These are phyloP conservation scores for Manduca sexta DNA, from an alignment of 1,140 invertebrate genomes.

Conservation along the genomic window DNA sequence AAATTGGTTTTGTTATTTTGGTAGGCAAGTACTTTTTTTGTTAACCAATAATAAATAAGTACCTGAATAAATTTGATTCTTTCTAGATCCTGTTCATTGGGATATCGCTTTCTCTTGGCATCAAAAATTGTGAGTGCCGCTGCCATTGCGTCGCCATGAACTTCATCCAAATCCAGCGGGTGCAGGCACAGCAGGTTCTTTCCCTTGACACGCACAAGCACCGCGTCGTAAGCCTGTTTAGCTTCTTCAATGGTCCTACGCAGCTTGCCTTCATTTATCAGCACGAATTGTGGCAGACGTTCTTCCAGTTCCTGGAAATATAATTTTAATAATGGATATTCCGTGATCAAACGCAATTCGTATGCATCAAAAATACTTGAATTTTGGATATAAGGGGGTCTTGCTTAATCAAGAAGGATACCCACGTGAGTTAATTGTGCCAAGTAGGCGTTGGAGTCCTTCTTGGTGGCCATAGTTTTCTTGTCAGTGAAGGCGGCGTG, in stretches of 20 bases:
- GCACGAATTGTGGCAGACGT: neutral
- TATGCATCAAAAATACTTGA: too few relatives aligned
- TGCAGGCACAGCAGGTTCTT: neutral
- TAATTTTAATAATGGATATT: neutral
- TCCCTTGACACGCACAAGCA: neutral
- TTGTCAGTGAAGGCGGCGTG: neutral
- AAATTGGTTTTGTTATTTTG: too few relatives aligned
- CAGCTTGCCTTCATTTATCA: conserved; percentile 3
- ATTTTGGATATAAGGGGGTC: too few relatives aligned
- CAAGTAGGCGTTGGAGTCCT: neutral
- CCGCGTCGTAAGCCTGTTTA: neutral
- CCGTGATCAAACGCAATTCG: too few relatives aligned
- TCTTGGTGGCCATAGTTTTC: neutral
- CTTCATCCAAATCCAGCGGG: neutral
- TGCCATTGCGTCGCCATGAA: neutral
- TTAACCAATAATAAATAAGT: too few relatives aligned
- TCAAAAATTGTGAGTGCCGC: neutral
- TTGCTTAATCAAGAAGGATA: too few relatives aligned
- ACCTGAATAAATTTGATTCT: neutral
- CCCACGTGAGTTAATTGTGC: neutral
- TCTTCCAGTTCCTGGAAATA: conserved; percentile 7
- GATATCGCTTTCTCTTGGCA: neutral
- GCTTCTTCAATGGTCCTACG: neutral
- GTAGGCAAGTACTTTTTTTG: too few relatives aligned
- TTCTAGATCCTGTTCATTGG: neutral